Evolutionary conservation across 2,797 vertebrate genomes (phyloP).

Genomic region (Glyptemys insculpta): DNA sequence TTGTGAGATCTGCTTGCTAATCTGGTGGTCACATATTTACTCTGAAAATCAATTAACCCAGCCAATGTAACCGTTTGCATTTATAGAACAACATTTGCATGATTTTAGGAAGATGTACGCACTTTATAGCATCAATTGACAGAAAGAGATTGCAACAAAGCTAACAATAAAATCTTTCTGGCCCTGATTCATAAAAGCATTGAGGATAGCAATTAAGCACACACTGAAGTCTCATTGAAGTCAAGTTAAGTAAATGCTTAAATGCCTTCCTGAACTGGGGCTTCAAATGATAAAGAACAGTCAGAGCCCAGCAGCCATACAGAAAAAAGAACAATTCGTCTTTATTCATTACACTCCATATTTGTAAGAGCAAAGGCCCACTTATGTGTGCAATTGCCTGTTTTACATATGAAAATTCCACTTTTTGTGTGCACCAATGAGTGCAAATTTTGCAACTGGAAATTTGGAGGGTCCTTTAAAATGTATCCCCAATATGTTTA

Average conservation of each 20-base stretch:
- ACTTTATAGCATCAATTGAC: background rate
- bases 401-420: constrained; percentile 54
- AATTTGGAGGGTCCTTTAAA: background rate
- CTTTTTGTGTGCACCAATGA: constrained; percentile 21
- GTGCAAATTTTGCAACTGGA: background rate
- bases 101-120: background rate
- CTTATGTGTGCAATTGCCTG: constrained; percentile 29
- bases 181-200: background rate
- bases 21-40: constrained; percentile 13
- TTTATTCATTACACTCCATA: constrained; percentile 1
- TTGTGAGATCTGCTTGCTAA: background rate
- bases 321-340: constrained; percentile 19
- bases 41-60: constrained; percentile 39
- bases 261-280: constrained; percentile 19
- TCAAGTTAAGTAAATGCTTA: constrained; percentile 17
- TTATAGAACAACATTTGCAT: background rate
- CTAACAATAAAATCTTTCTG: background rate
- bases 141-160: background rate
- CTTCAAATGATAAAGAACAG: background rate
- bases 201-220: background rate
- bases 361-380: background rate
- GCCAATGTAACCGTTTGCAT: background rate
- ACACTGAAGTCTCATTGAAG: background rate
- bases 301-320: background rate
- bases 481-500: background rate